These are phyloP conservation scores for Fragariocoptes setiger DNA, from an alignment of 1,140 invertebrate species.

Conservation along the genomic window DNA sequence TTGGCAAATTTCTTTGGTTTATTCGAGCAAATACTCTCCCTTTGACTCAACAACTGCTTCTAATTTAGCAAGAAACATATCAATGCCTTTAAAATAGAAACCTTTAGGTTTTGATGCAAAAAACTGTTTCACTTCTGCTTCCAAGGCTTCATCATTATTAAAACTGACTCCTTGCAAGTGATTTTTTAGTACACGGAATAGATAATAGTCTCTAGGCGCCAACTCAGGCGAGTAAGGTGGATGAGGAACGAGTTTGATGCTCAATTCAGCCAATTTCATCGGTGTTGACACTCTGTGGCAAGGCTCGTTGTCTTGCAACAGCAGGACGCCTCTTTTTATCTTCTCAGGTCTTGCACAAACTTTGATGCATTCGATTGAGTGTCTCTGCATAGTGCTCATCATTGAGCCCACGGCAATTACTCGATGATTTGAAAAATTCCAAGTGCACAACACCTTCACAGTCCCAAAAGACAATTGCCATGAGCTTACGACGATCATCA, in stretches of 20 bases:
- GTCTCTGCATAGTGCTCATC: not conserved
- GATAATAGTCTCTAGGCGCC: constrained; percentile 14
- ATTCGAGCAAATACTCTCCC: constrained; percentile 6
- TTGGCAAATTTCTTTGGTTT: too few species aligned
- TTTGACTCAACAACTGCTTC: constrained; percentile 4
- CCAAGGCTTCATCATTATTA: constrained; percentile 2
- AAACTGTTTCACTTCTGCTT: constrained; percentile 1
- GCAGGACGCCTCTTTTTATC: constrained; percentile 4
- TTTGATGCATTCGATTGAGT: not conserved
- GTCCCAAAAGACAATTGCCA: not conserved
- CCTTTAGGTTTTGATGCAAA: constrained; percentile 3
- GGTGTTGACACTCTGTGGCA: constrained; percentile 1
- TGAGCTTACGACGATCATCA: not conserved
- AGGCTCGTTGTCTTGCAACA: constrained; percentile 5
- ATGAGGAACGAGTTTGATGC: constrained; percentile 9
- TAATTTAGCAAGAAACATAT: constrained; percentile 2
- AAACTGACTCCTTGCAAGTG: not conserved
- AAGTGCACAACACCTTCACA: not conserved
- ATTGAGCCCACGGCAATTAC: not conserved
- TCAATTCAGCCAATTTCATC: constrained; percentile 4
- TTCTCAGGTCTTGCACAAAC: not conserved
- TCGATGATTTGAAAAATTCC: not conserved
- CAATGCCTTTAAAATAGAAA: constrained; percentile 3
- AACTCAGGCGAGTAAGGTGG: constrained; percentile 16
- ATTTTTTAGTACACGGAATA: constrained; percentile 5